phyloP scores from a whole-genome alignment of 2,113 vertebrate species.

The Nicator chloris region DNA sequence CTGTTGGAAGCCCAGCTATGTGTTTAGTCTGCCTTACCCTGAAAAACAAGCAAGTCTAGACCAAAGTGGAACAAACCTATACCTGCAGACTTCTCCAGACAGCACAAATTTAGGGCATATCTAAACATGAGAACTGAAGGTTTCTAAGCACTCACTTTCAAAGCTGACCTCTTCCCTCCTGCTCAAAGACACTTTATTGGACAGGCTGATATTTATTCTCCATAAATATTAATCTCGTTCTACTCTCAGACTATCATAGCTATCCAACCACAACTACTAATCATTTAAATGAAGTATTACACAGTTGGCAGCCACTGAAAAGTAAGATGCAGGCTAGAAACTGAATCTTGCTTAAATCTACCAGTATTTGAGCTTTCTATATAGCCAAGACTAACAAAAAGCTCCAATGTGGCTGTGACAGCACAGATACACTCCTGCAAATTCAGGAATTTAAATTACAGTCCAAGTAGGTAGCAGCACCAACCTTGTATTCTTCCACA shows the following conservation, averaged over 20 bases:
- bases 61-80: not conserved
- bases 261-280: not conserved
- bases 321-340: not conserved
- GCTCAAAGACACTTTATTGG: not conserved
- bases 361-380: not conserved
- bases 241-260: not conserved
- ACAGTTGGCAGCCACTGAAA: not conserved
- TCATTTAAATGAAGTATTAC: not conserved
- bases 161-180: not conserved
- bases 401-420: not conserved
- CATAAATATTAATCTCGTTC: not conserved
- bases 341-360: not conserved
- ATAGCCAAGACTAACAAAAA: not conserved
- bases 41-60: not conserved
- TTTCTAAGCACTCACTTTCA: not conserved
- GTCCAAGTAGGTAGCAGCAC: not conserved
- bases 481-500: not conserved
- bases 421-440: not conserved
- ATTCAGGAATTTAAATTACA: not conserved
- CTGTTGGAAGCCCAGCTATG: not conserved
- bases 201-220: not conserved
- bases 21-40: not conserved
- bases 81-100: not conserved
- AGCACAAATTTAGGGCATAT: not conserved
- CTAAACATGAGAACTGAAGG: not conserved